These are phyloP conservation scores for Melitaea cinxia DNA, from an alignment of 1,140 invertebrate genomes.

Conservation along the genomic window DNA sequence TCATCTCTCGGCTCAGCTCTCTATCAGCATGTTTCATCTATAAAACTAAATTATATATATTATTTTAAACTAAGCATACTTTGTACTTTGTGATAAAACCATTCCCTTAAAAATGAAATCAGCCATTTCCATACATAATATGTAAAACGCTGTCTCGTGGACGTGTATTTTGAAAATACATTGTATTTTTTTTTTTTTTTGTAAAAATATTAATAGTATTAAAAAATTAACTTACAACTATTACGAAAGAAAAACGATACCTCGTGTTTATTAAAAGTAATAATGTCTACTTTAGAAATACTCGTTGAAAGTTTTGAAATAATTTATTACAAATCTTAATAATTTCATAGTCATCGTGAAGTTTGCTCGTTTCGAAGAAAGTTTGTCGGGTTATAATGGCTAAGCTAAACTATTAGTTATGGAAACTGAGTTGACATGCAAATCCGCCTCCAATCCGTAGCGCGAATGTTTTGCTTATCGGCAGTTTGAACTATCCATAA, in stretches of 20 bases:
- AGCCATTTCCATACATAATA: neutral
- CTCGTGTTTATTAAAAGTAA: conserved; percentile 41
- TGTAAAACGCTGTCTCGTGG: neutral
- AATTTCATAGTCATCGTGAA: conserved; percentile 59
- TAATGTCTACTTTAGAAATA: conserved; percentile 41
- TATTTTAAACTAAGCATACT: too few relatives aligned
- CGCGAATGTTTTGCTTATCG: conserved; percentile 41
- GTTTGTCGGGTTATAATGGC: conserved; percentile 55
- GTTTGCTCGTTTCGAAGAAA: conserved; percentile 57
- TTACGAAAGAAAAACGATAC: conserved; percentile 18
- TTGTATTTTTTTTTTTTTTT: neutral
- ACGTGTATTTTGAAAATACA: neutral
- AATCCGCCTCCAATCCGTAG: conserved; percentile 58
- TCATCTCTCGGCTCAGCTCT: too few relatives aligned
- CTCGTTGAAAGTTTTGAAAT: conserved; percentile 52
- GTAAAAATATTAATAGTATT: neutral
- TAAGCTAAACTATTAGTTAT: conserved; percentile 69
- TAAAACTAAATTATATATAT: too few relatives aligned
- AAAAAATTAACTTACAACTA: neutral
- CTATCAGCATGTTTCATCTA: too few relatives aligned
- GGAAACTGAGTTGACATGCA: conserved; percentile 72
- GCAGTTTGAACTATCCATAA: conserved; percentile 32
- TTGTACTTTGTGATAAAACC: too few relatives aligned
- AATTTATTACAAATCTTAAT: conserved; percentile 65
- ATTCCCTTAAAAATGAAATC: too few relatives aligned